Evolutionary conservation across 2,888 invertebrate species (phyloP), one percentile per base, ranked within the genome.

Genomic region (Acronicta alni): DNA sequence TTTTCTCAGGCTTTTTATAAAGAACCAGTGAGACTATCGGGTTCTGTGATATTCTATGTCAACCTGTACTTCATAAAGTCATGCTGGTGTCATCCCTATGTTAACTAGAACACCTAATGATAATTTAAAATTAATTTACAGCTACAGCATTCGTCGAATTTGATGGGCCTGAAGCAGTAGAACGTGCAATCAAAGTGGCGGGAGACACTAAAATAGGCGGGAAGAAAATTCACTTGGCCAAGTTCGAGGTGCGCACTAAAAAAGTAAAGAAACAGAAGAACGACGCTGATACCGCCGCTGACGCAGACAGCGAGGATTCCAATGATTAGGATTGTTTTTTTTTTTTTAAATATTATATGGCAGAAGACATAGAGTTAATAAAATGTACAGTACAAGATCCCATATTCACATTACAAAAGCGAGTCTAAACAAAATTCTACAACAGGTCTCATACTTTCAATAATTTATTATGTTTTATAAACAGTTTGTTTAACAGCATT

Each of bases 91-190:
- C 26, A 26, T 26, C 9, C 7, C 26, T 26, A 26, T 9, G 1
- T 26, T 14, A 14, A 3, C 32, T 14, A 30, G 30, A 30, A 7
- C 8, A 26, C 2, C 20, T 42, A 1, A 5, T n/a, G 16, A 23
- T 48, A 17, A 30, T 54, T 42, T 0, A 26, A 26, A 32, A 32
- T 15, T 43, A 6, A 43, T 30, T 82, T 78, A 41, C 86, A 93
- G 93, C 82, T 0, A 89, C 91, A 8, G 86, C 85, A 7, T 93
- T 93, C 72, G 77, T 93, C 5, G 91, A 92, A 57, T 89, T 93
- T 46, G 90, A 91, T 39, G 86, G 90, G 0, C 90, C 90, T 0
- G 84, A 85, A 16, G 75, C 90, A 0, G 88, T 90, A 2, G 83
- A 87, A 14, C 73, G 76, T 9, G 93, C 92, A 0, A 45, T 90